Evolutionary conservation across 2,797 vertebrate genomes (phyloP).

Genomic region (Hapalemur alaotrensis): DNA sequence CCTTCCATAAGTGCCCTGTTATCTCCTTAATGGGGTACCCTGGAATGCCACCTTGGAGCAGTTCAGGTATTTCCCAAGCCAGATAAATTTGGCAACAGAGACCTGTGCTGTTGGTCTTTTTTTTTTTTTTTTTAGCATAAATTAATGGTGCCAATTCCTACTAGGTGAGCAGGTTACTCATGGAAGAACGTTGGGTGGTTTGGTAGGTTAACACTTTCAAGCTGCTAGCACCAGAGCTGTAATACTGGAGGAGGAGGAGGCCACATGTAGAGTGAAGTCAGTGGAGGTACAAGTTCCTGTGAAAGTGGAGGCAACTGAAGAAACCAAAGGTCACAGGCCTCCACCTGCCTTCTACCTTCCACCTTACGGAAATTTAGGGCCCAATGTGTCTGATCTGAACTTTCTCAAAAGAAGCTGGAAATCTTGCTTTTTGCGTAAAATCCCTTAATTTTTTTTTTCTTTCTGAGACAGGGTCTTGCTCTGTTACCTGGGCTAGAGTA

Average conservation of each 20-base stretch:
- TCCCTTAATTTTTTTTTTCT: not conserved
- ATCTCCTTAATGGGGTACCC: slow-evolving; percentile 40
- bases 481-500: no score
- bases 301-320: not conserved
- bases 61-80: slow-evolving; percentile 43
- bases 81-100: slow-evolving; percentile 8
- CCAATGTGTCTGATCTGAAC: not conserved
- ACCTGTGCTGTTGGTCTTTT: not conserved
- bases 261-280: not conserved
- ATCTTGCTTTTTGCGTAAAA: not conserved
- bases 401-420: slow-evolving; percentile 4
- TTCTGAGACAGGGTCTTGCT: no score
- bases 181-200: not conserved
- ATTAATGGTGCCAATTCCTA: not conserved
- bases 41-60: slow-evolving; percentile 65
- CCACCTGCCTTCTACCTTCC: not conserved
- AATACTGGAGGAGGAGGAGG: not conserved
- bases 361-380: not conserved
- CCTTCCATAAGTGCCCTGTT: slow-evolving; percentile 38
- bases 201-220: not conserved
- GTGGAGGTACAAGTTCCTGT: no score
- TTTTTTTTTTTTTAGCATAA: slow-evolving; percentile 27
- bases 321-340: not conserved
- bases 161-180: not conserved
- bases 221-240: not conserved